phyloP scores from a whole-genome alignment of 2,888 invertebrate genomes.

The Brachyptera putata region DNA sequence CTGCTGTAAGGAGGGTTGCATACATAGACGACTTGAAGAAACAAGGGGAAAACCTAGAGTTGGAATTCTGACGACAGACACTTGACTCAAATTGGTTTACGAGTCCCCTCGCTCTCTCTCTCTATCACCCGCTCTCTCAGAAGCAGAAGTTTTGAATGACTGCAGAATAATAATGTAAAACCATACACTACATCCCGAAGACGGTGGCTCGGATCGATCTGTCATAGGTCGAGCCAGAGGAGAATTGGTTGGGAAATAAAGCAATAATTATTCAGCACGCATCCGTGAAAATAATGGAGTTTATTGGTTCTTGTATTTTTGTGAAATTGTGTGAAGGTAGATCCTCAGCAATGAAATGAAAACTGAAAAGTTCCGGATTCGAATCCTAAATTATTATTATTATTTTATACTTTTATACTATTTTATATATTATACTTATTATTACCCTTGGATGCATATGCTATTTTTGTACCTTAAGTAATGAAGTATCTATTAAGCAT shows the following conservation, averaged over 20 bases:
- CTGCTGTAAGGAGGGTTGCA: not conserved
- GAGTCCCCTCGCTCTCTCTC: slow-evolving; percentile 18
- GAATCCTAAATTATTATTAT: too few relatives aligned
- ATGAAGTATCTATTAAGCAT: too few relatives aligned
- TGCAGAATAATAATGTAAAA: slow-evolving; percentile 29
- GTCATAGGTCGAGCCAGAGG: not conserved
- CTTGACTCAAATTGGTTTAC: slow-evolving; percentile 33
- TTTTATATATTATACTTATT: too few relatives aligned
- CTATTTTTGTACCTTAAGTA: too few relatives aligned
- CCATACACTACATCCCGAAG: not conserved
- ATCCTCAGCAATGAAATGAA: too few relatives aligned
- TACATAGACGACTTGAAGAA: not conserved
- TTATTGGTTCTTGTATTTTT: not conserved
- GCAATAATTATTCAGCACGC: not conserved
- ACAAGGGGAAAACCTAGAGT: slow-evolving; percentile 21
- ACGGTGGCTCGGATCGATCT: slow-evolving; percentile 1
- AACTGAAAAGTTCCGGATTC: too few relatives aligned
- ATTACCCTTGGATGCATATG: too few relatives aligned
- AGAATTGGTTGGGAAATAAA: not conserved
- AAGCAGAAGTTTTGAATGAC: slow-evolving; percentile 18
- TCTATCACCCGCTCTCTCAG: too few relatives aligned
- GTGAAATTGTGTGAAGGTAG: too few relatives aligned
- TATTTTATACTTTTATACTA: too few relatives aligned
- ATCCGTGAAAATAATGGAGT: not conserved
- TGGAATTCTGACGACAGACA: slow-evolving; percentile 32